Evolutionary conservation across 1,140 invertebrate species (phyloP), one percentile per base, ranked within the genome.

Genomic region (Heterodera schachtii): DNA sequence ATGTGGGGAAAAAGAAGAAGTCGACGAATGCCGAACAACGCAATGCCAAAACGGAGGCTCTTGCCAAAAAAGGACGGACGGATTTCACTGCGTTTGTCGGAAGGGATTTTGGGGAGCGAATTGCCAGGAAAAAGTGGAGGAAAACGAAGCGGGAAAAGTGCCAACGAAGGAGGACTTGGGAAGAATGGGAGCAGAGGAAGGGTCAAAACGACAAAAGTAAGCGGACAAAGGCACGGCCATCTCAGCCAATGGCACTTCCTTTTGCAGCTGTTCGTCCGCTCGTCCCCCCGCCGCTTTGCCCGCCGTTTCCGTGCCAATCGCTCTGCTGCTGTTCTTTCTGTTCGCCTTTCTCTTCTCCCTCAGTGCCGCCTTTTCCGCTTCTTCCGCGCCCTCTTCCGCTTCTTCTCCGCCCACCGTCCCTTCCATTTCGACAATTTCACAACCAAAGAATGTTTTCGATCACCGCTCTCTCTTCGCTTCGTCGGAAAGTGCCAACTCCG

Each of bases 41-140:
- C 69, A 79, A 41, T 83, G 82, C 57, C 73, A 76, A 64, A 83
- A 83, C 47, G 74, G 64, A 8, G 82, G 82, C n/a, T 79, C 21
- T 60, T 83, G 82, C 43, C 2, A 84, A 9, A 47, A 84, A 46
- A 21, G 16, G 44, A 13, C 82, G 19, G 79, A 80, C 73, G 83
- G 19, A 21, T 83, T 83, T 52, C 82, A 21, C 4, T 83, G 82
- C 80, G n/a, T 69, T 57, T 83, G 82, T 44, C 60, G 31, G 2
- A 52, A 49, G 19, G 31, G 52, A 8, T 83, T 44, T 21, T 16
- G 60, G 3, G 81, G 81, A 9, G 43, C 73, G n/a, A n/a, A 69
- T 8, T 82, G 81, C 52, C 60, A 82, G 52, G 49, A 82, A 44
- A 69, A 70, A 46, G 21, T 78, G 44, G 84, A 81, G 5, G 73